phyloP scores from a whole-genome alignment of 2,797 vertebrate species.

The Antennarius maculatus region DNA sequence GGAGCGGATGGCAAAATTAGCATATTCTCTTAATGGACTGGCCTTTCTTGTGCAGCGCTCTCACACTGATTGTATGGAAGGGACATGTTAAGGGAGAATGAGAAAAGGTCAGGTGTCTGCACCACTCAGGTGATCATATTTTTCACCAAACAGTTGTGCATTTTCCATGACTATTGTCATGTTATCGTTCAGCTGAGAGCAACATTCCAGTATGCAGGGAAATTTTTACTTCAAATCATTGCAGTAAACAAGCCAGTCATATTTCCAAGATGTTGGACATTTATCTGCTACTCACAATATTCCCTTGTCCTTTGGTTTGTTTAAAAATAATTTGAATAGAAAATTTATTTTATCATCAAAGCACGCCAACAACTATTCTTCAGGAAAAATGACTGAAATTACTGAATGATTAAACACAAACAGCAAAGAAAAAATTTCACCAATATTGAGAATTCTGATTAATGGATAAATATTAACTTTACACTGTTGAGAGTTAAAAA shows the following conservation, averaged over 20 bases:
- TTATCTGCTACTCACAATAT: background rate
- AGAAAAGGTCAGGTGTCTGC: constrained; percentile 89
- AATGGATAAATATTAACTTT: constrained; percentile 12
- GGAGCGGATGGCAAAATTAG: constrained; percentile 86
- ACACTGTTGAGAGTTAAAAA: constrained; percentile 19
- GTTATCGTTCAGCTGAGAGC: constrained; percentile 72
- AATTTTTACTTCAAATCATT: constrained; percentile 59
- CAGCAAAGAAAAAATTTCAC: too few species aligned
- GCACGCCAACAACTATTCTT: background rate
- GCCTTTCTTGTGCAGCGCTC: constrained; percentile 83
- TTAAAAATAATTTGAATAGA: background rate
- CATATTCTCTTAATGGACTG: constrained; percentile 90
- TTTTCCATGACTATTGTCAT: constrained; percentile 83
- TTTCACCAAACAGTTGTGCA: constrained; percentile 86
- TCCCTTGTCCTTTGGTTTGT: background rate
- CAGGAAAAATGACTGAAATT: background rate
- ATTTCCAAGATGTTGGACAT: constrained; percentile 23
- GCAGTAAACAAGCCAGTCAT: constrained; percentile 64
- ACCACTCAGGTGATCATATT: constrained; percentile 85
- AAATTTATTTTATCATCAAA: background rate
- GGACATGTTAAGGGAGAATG: constrained; percentile 86
- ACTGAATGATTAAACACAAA: too few species aligned
- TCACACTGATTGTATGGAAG: constrained; percentile 82
- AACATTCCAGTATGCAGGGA: constrained; percentile 58
- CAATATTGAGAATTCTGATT: background rate